Evolutionary conservation across 1,140 invertebrate genomes (phyloP), one percentile per base, ranked within the genome.

Genomic region (Leptonema lineaticorne): DNA sequence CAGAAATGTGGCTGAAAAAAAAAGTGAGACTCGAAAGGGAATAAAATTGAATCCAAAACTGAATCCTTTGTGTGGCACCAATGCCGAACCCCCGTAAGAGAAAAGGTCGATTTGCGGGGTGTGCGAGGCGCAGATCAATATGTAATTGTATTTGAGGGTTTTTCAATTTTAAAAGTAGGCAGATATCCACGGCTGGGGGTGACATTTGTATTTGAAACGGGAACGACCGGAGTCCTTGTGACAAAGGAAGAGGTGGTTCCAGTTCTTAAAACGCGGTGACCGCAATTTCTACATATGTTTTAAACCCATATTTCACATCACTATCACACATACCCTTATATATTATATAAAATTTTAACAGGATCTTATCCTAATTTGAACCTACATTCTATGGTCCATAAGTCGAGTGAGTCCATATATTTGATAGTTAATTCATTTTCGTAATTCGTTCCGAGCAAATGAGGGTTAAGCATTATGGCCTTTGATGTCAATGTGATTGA

Each of bases 141-240:
- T 53, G 67, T 64, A 72, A 72, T 72, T 64, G 57, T 64, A 62
- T 72, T 67, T 67, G 70, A 72, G 70, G 70, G 63, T 63, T 67
- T 72, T 72, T 69, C 70, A 72, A 72, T 69, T 72, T 72, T 69
- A 72, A 72, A 72, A 72, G 70, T 72, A 60, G 68, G 70, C 68
- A 72, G 67, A 69, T 69, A 69, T 62, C 64, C 68, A 58, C 6
- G 48, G 33, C 70, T 72, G 70, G 64, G 67, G 46, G 63, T 72
- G 70, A 72, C 70, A 69, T 72, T 72, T 67, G 70, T 62, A 71
- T 69, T 68, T 63, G 59, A 65, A 67, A 67, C 53, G 59, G 65
- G 41, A 63, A 53, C 18, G 59, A 41, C 14, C 26, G 50, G 18
- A 37, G 63, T 67, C 69, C 48, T 71, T 71, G 68, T 67, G 28